Evolutionary conservation across 2,113 vertebrate species (phyloP).

Genomic region (Myocastor coypus): DNA sequence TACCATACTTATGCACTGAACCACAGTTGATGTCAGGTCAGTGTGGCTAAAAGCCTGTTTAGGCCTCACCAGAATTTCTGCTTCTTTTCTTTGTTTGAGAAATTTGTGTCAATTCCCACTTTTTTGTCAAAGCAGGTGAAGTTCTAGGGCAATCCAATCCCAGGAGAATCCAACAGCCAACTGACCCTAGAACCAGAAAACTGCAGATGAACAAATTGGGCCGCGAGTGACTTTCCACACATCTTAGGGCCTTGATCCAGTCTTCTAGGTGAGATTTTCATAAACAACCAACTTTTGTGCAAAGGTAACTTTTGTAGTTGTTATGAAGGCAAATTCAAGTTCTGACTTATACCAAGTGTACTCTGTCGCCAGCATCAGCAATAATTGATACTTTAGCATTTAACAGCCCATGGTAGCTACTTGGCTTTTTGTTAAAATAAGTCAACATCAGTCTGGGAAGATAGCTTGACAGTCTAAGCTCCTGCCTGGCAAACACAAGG

Average conservation of each 20-base stretch:
- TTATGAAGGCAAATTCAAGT: not conserved
- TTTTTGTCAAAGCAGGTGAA: not conserved
- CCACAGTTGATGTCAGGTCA: not conserved
- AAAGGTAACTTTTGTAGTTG: not conserved
- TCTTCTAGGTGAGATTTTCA: not conserved
- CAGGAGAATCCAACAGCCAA: accelerated
- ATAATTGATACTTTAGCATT: not conserved
- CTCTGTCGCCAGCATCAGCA: not conserved
- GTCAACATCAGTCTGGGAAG: too few relatives aligned
- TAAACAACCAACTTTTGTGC: not conserved
- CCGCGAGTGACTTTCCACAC: accelerated
- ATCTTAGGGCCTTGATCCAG: accelerated
- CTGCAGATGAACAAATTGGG: accelerated
- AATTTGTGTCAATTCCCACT: not conserved
- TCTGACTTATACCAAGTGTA: not conserved
- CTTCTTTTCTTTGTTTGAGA: not conserved
- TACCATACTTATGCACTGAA: accelerated
- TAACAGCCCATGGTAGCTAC: not conserved
- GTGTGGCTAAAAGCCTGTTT: not conserved
- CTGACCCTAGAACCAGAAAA: not conserved
- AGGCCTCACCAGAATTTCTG: not conserved
- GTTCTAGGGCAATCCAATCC: accelerated
- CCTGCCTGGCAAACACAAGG: too few relatives aligned
- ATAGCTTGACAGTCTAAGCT: too few relatives aligned
- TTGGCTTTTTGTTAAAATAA: not conserved